A percentile compares a stretch with the other conserved stretches of the same genome.
phyloP scores from a whole-genome alignment of 92 coral and sea anemone genomes.

The Desmophyllum pertusum region DNA sequence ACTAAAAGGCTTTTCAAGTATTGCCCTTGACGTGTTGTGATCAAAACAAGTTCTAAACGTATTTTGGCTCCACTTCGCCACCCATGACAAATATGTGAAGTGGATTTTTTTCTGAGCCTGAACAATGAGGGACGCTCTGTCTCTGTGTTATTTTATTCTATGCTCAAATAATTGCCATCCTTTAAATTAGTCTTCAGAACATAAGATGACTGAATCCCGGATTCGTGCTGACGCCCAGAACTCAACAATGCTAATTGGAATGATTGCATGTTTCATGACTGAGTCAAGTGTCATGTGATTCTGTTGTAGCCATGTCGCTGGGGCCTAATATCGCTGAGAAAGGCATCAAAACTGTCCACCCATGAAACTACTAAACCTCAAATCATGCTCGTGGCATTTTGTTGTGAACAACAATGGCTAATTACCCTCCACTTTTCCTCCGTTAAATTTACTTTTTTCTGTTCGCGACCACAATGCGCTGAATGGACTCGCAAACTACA shows the following conservation, averaged over 20 bases:
- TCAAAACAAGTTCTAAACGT: slow-evolving; percentile 40
- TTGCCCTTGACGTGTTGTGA: slow-evolving; percentile 42
- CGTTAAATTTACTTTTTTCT: not conserved
- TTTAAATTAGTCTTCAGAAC: not conserved
- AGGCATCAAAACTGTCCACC: slow-evolving; percentile 2
- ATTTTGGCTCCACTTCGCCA: slow-evolving; percentile 11
- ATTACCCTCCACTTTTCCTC: not conserved
- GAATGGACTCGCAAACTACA: not conserved
- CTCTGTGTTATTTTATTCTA: not conserved
- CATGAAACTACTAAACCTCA: slow-evolving; percentile 4
- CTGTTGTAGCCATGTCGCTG: slow-evolving; percentile 7
- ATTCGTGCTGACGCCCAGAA: slow-evolving; percentile 21
- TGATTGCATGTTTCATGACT: slow-evolving; percentile 41
- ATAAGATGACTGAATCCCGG: not conserved
- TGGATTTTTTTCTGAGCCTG: slow-evolving; percentile 1
- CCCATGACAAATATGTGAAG: slow-evolving; percentile 10
- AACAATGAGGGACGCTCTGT: not conserved
- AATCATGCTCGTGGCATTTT: slow-evolving; percentile 5
- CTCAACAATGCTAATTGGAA: slow-evolving; percentile 16
- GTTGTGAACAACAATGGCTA: not conserved
- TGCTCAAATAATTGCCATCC: not conserved
- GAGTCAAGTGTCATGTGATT: slow-evolving; percentile 39
- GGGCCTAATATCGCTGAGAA: slow-evolving; percentile 19
- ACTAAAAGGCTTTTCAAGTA: slow-evolving; percentile 38
- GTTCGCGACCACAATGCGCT: not conserved